Conservation (phyloP, 2,113 vertebrate genomes). For the Mormyrus lacerda region DNA sequence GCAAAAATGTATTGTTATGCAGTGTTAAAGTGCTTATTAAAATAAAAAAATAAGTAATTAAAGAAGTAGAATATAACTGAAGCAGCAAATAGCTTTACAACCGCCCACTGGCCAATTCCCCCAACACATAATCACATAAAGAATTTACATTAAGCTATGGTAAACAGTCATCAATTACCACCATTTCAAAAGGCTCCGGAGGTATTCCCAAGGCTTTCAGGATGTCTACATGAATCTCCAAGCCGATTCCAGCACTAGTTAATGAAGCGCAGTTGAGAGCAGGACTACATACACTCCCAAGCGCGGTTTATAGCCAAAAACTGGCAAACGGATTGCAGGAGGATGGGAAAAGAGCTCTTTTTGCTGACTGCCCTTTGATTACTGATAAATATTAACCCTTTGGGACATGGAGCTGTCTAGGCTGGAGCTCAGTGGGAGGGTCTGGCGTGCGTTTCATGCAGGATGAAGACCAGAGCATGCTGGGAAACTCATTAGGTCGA, state of each 20-base stretch:
- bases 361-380: slow-evolving; percentile 55
- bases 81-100: background rate
- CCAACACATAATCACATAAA: background rate
- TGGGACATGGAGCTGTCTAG: background rate
- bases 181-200: slow-evolving; percentile 71
- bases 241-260: slow-evolving; percentile 66
- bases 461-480: background rate
- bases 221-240: slow-evolving; percentile 71
- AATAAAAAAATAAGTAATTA: background rate
- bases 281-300: slow-evolving; percentile 53
- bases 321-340: slow-evolving; percentile 75
- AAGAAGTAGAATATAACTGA: background rate
- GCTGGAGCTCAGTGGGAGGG: background rate
- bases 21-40: background rate
- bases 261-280: slow-evolving; percentile 53
- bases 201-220: slow-evolving; percentile 62
- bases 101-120: background rate
- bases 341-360: slow-evolving; percentile 51
- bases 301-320: slow-evolving; percentile 70
- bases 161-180: slow-evolving; percentile 77
- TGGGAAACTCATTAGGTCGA: slow-evolving; percentile 3
- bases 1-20: background rate
- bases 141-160: background rate
- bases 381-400: slow-evolving; percentile 40
- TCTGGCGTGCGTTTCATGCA: background rate